Evolutionary conservation across 1,140 invertebrate genomes (phyloP).

Genomic region (Colletes gigas): DNA sequence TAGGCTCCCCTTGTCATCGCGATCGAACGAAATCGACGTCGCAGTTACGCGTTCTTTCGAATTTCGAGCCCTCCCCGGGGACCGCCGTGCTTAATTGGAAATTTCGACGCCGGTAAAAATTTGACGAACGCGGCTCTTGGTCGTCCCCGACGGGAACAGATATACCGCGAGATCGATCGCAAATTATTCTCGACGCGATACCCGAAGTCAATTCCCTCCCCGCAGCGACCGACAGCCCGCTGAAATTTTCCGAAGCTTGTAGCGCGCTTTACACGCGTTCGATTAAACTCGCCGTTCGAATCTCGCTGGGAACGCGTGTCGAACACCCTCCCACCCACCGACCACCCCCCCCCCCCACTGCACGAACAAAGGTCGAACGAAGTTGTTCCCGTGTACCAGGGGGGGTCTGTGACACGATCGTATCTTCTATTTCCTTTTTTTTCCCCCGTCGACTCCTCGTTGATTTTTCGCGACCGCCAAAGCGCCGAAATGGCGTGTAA

Average conservation of each 20-base stretch:
- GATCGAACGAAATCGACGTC: conserved; percentile 3
- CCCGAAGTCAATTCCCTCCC: conserved; percentile 24
- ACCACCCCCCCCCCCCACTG: background rate
- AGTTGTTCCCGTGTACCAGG: conserved; percentile 3
- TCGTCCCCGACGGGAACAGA: background rate
- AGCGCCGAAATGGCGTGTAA: background rate
- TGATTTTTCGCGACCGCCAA: background rate
- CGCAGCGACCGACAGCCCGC: background rate
- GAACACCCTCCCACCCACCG: background rate
- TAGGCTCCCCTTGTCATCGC: too few species aligned
- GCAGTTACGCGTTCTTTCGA: conserved; percentile 22
- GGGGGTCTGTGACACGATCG: background rate
- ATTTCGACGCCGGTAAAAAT: conserved; percentile 50
- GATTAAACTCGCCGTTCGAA: conserved; percentile 13
- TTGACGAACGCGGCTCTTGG: conserved; percentile 23
- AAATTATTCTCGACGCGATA: conserved; percentile 43
- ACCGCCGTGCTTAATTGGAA: conserved; percentile 47
- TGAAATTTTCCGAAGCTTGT: conserved; percentile 40
- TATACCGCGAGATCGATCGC: conserved; percentile 42
- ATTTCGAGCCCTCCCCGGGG: conserved; percentile 5
- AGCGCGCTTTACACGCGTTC: conserved; percentile 33
- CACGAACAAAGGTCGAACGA: conserved; percentile 1
- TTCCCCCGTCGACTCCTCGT: background rate
- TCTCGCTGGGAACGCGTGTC: background rate
- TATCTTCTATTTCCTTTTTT: background rate